phyloP scores from a whole-genome alignment of 2,888 invertebrate species.

The Zaprionus lineosus region DNA sequence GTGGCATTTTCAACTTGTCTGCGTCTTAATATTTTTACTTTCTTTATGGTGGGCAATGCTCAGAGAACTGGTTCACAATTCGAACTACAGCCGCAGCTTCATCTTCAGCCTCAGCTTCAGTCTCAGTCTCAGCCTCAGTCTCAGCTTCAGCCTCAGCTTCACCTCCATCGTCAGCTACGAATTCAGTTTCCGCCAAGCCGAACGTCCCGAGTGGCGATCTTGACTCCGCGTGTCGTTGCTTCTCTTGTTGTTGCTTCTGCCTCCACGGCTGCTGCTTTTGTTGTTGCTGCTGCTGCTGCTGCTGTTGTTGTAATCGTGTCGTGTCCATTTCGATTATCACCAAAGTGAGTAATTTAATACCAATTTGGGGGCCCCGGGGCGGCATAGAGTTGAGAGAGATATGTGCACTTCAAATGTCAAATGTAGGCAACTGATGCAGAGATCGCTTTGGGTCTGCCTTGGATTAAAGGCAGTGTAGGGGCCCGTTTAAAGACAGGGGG shows the following conservation, averaged over 20 bases:
- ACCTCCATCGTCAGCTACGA: no score
- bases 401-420: slow-evolving; percentile 78
- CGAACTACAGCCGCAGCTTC: no score
- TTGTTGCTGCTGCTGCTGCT: slow-evolving; percentile 14
- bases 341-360: slow-evolving; percentile 79
- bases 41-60: slow-evolving; percentile 60
- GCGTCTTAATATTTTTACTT: slow-evolving; percentile 80
- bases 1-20: slow-evolving; percentile 81
- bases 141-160: no score
- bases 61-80: slow-evolving; percentile 67
- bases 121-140: no score
- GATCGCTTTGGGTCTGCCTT: slow-evolving; percentile 13
- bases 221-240: neutral
- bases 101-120: no score
- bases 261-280: slow-evolving; percentile 1
- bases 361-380: slow-evolving; percentile 70
- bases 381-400: slow-evolving; percentile 74
- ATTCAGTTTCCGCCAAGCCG: slow-evolving; percentile 4
- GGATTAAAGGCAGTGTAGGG: no score
- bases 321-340: slow-evolving; percentile 78
- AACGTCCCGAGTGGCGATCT: slow-evolving; percentile 2
- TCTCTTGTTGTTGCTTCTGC: neutral
- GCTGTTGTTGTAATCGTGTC: slow-evolving; percentile 74
- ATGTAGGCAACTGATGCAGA: slow-evolving; percentile 73
- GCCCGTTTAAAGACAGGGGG: neutral